Conservation (phyloP, 2,113 vertebrate species). For the Notothenia coriiceps region DNA sequence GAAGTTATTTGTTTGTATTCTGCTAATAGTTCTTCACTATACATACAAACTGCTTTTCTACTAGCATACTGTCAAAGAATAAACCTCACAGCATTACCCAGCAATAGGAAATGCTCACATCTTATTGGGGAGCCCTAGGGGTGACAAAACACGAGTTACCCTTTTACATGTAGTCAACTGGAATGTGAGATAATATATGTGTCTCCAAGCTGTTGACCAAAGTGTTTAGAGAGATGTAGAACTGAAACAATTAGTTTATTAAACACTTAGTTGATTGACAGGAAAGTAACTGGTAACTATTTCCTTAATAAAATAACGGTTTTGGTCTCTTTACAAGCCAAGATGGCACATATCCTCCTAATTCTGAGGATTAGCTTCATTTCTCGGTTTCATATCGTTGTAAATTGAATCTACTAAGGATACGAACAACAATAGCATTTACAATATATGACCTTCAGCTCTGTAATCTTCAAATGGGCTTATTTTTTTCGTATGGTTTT, state of each 20-base stretch:
- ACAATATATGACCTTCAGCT: neutral
- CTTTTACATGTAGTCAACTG: neutral
- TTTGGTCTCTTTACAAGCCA: neutral
- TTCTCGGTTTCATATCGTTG: neutral
- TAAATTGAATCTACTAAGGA: neutral
- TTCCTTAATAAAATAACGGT: neutral
- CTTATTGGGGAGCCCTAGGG: neutral
- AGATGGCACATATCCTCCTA: neutral
- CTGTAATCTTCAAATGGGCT: neutral
- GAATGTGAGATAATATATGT: neutral
- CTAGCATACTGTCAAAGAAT: slow-evolving; percentile 5
- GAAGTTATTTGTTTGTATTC: neutral
- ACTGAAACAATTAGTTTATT: neutral
- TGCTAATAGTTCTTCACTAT: neutral
- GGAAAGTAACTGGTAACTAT: neutral
- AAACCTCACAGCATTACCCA: neutral
- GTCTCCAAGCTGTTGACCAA: neutral
- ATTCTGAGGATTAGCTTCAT: neutral
- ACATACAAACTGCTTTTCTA: neutral
- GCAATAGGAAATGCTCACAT: neutral
- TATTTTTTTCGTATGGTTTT: neutral
- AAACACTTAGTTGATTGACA: neutral
- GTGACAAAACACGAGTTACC: neutral
- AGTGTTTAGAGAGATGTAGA: slow-evolving; percentile 5
- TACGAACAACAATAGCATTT: neutral